phyloP scores from a whole-genome alignment of 2,797 vertebrate species.

The Heterohyrax brucei region DNA sequence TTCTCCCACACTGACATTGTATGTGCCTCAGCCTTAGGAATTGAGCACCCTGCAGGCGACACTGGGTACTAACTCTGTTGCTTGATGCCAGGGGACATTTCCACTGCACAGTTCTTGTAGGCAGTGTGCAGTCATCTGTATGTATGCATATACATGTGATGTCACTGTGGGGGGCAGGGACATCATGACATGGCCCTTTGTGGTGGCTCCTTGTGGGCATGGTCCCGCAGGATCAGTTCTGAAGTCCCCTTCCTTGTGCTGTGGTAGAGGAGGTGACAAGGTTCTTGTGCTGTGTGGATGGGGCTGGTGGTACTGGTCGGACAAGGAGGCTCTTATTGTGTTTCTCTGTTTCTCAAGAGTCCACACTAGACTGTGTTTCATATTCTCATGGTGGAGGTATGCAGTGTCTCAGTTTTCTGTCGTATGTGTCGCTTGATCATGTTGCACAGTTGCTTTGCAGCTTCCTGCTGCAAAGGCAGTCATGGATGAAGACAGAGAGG shows the following conservation, averaged over 20 bases:
- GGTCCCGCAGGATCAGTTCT: background rate
- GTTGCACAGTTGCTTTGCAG: background rate
- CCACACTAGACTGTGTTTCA: fast-evolving
- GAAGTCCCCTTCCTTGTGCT: background rate
- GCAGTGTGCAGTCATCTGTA: no score
- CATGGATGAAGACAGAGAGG: background rate
- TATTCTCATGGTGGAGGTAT: background rate
- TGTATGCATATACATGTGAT: no score
- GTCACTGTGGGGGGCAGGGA: no score
- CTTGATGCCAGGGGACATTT: no score
- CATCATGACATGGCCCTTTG: no score
- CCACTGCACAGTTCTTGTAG: no score
- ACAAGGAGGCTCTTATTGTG: background rate
- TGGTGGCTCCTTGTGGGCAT: no score
- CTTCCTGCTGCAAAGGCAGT: background rate
- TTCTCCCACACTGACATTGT: no score
- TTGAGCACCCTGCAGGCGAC: no score
- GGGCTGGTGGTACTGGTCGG: background rate
- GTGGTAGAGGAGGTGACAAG: background rate
- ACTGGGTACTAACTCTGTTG: no score
- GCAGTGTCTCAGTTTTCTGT: background rate
- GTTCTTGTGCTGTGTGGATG: background rate
- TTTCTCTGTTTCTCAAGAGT: background rate
- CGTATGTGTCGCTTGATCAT: fast-evolving
- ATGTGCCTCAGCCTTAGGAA: no score